These are phyloP conservation scores for Drosophila bipectinata DNA, from an alignment of 1,140 invertebrate species.

Conservation along the genomic window DNA sequence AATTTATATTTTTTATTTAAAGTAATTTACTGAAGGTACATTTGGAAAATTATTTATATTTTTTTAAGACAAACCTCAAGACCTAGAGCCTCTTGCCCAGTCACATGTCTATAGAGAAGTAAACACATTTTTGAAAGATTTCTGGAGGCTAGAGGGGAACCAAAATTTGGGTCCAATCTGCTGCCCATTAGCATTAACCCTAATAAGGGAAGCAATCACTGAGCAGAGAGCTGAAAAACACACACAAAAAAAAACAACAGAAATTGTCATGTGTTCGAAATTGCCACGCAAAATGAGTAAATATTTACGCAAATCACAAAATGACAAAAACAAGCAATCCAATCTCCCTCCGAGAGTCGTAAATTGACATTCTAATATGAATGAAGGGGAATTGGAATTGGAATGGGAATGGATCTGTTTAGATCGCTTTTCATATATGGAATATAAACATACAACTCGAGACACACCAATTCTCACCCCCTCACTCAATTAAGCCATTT, in stretches of 20 bases:
- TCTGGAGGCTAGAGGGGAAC: not conserved
- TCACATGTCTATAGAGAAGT: too few species aligned
- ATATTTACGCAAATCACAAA: conserved; percentile 63
- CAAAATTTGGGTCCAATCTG: conserved; percentile 8
- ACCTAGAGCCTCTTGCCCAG: too few species aligned
- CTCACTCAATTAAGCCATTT: conserved; percentile 26
- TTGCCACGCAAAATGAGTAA: conserved; percentile 75
- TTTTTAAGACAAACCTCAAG: too few species aligned
- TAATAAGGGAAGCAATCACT: conserved; percentile 49
- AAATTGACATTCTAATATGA: conserved; percentile 67
- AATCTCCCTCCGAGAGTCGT: conserved; percentile 21
- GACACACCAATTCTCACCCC: not conserved
- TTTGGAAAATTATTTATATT: not conserved
- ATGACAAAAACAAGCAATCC: conserved; percentile 24
- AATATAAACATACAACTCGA: conserved; percentile 5
- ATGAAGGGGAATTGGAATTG: conserved; percentile 14
- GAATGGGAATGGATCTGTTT: conserved; percentile 11
- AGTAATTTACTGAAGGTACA: not conserved
- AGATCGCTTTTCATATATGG: conserved; percentile 10
- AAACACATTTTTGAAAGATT: not conserved
- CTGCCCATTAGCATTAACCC: conserved; percentile 48
- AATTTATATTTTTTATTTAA: not conserved
- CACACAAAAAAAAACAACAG: conserved; percentile 8
- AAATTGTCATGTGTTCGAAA: conserved; percentile 77
- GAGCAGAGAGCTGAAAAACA: not conserved